These are phyloP conservation scores for Micronisus gabar DNA, from an alignment of 2,113 vertebrate genomes.

Conservation along the genomic window DNA sequence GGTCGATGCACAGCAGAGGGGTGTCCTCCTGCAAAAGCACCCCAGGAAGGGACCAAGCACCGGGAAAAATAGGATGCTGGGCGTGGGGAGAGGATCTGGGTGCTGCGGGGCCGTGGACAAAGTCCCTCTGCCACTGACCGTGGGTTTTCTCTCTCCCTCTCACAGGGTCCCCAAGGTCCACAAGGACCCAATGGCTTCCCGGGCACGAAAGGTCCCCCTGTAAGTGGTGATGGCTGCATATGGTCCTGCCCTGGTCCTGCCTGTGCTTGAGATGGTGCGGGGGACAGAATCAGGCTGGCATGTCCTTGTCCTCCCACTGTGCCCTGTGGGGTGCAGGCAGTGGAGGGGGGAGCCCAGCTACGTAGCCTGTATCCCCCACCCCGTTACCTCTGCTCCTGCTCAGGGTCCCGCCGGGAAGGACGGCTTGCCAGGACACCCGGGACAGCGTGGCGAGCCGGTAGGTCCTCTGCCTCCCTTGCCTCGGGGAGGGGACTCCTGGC, in stretches of 20 bases:
- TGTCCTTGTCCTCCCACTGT: background rate
- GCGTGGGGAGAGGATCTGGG: background rate
- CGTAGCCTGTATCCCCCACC: background rate
- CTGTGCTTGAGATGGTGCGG: background rate
- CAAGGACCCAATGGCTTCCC: constrained; percentile 84
- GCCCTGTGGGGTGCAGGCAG: background rate
- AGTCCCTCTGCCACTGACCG: background rate
- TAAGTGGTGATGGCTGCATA: constrained; percentile 58
- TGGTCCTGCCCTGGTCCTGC: background rate
- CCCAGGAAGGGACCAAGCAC: accelerated
- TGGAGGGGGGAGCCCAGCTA: no score
- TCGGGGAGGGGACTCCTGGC: accelerated
- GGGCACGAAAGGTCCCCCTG: constrained; percentile 85
- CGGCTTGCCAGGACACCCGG: constrained; percentile 86
- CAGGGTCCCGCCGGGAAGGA: constrained; percentile 88
- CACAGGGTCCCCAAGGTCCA: constrained; percentile 84
- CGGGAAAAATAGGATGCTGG: accelerated
- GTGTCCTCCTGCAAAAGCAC: background rate
- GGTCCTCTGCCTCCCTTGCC: background rate
- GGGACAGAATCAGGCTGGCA: background rate
- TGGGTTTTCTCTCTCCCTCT: background rate
- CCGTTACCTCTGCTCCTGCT: background rate
- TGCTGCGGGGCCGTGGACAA: accelerated
- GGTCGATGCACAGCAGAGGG: background rate
- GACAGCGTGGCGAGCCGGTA: constrained; percentile 88